Percentiles rank a stretch among this genome's conserved stretches.
Evolutionary conservation across 2,113 vertebrate genomes (phyloP).

Genomic region (Serilophus lunatus): DNA sequence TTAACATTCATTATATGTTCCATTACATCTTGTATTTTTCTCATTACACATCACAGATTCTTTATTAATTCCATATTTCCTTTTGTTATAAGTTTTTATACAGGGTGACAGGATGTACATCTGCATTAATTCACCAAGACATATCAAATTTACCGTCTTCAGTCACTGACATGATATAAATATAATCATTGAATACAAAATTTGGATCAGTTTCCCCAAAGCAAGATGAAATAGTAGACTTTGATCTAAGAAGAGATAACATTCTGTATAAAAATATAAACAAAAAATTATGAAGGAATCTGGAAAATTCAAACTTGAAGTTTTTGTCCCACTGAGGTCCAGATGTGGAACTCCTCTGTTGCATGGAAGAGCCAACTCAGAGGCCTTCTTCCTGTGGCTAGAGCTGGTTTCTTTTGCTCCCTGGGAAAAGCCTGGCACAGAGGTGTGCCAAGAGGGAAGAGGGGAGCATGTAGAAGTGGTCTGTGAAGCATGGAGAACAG

Average conservation of each 20-base stretch:
- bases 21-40: background rate
- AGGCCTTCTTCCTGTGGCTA: background rate
- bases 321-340: background rate
- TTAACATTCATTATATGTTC: background rate
- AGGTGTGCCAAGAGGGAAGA: background rate
- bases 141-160: background rate
- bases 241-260: background rate
- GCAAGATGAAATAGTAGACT: background rate
- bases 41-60: background rate
- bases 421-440: background rate
- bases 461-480: background rate
- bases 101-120: background rate
- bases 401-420: background rate
- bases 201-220: background rate
- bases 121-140: background rate
- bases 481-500: background rate
- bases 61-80: background rate
- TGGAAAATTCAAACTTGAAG: background rate
- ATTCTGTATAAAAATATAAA: background rate
- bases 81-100: background rate
- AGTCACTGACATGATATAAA: background rate
- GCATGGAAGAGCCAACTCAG: background rate
- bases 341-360: background rate
- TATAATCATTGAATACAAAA: background rate
- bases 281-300: background rate